Evolutionary conservation across 2,113 vertebrate genomes (phyloP).

Genomic region (Barbus barbus): DNA sequence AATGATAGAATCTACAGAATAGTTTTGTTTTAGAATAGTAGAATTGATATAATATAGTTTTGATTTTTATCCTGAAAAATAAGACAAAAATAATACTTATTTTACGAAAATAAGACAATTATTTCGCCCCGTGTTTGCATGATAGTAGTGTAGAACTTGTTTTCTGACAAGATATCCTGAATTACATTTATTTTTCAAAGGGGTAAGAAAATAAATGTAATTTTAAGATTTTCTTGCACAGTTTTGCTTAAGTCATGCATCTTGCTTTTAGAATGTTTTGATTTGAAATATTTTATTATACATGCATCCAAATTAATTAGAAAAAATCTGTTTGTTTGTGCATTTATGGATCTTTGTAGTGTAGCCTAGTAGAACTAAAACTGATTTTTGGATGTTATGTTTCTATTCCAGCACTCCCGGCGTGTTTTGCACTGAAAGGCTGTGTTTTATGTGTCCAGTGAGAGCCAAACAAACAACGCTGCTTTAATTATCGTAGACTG

Average conservation of each 20-base stretch:
- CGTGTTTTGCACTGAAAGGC: conserved; percentile 7
- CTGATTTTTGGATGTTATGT: too few relatives aligned
- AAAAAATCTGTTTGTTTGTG: too few relatives aligned
- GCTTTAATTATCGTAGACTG: not conserved
- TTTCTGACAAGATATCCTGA: not conserved
- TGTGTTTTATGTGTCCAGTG: conserved; percentile 36
- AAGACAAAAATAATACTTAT: not conserved
- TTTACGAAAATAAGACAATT: too few relatives aligned
- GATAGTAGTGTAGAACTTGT: too few relatives aligned
- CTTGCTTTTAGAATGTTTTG: not conserved
- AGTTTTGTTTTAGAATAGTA: too few relatives aligned
- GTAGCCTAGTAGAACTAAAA: not conserved
- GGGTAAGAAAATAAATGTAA: not conserved
- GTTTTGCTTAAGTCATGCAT: not conserved
- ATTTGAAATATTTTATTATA: too few relatives aligned
- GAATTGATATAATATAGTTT: not conserved
- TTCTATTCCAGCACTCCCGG: not conserved
- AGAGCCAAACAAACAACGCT: conserved; percentile 20
- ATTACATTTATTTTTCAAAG: not conserved
- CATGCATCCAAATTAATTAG: too few relatives aligned
- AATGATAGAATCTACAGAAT: too few relatives aligned
- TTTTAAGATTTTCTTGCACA: not conserved
- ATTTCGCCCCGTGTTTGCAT: too few relatives aligned
- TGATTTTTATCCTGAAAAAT: not conserved
- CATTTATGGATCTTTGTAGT: not conserved